phyloP scores from a whole-genome alignment of 92 coral and sea anemone genomes.

The Actinostola sp. region DNA sequence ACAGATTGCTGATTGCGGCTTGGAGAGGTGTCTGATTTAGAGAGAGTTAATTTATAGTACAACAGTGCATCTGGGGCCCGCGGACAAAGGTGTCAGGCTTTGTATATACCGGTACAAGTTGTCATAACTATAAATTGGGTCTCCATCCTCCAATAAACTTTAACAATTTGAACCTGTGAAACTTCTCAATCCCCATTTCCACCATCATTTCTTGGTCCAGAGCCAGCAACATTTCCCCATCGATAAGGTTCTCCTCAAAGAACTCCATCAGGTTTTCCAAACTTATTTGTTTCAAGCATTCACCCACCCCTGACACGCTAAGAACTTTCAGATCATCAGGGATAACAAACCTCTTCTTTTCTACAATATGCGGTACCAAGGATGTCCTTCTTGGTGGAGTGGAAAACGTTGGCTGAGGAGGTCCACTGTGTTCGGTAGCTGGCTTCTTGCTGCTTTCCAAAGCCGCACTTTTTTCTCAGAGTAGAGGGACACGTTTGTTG shows the following conservation, averaged over 20 bases:
- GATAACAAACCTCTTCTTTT: constrained; percentile 10
- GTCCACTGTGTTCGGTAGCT: too few species aligned
- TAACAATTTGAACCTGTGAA: constrained; percentile 52
- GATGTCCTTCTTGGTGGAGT: neutral
- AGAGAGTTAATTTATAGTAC: too few species aligned
- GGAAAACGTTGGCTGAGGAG: neutral
- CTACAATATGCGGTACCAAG: neutral
- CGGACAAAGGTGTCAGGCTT: too few species aligned
- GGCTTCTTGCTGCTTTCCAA: too few species aligned
- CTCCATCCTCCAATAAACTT: constrained; percentile 60
- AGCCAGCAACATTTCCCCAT: constrained; percentile 57
- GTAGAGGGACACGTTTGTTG: too few species aligned
- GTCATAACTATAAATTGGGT: constrained; percentile 20
- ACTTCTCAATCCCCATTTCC: constrained; percentile 51
- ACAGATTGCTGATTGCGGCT: too few species aligned
- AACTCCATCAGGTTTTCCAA: constrained; percentile 37
- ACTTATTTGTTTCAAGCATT: constrained; percentile 43
- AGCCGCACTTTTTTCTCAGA: too few species aligned
- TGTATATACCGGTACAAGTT: too few species aligned
- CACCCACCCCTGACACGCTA: constrained; percentile 35
- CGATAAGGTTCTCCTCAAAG: constrained; percentile 46
- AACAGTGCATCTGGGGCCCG: too few species aligned
- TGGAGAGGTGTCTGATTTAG: too few species aligned
- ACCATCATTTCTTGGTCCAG: constrained; percentile 53
- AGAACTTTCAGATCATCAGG: constrained; percentile 50